phyloP scores from a whole-genome alignment of 2,113 vertebrate species.

The Pseudopipra pipra region DNA sequence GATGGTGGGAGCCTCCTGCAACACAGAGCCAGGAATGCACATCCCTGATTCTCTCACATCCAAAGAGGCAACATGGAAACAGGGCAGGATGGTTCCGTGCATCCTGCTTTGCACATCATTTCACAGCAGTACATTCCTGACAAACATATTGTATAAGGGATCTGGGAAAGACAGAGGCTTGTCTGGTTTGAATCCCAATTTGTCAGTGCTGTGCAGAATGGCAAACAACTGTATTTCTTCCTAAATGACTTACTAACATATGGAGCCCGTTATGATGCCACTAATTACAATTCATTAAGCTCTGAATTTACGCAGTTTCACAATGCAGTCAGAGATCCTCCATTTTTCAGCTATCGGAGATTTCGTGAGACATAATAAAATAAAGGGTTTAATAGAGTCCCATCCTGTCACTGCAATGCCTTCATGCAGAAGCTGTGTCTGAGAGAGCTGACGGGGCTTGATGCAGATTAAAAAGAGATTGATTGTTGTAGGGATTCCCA shows the following conservation, averaged over 20 bases:
- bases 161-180: slow-evolving; percentile 8
- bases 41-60: background rate
- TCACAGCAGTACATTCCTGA: background rate
- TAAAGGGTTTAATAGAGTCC: background rate
- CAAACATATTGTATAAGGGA: slow-evolving; percentile 5
- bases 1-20: background rate
- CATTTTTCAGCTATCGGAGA: background rate
- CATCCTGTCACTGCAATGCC: background rate
- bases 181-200: slow-evolving; percentile 53
- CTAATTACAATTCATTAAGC: slow-evolving; percentile 66
- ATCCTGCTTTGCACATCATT: background rate
- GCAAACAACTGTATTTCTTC: slow-evolving; percentile 30
- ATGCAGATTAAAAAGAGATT: background rate
- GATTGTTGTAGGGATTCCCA: background rate
- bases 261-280: slow-evolving; percentile 15
- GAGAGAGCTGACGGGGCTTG: background rate
- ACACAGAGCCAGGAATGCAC: background rate
- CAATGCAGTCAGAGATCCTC: background rate
- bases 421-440: background rate
- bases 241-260: slow-evolving; percentile 30
- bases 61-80: background rate
- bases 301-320: slow-evolving; percentile 46
- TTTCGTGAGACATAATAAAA: slow-evolving; percentile 6
- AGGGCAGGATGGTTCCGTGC: background rate
- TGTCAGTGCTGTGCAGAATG: slow-evolving; percentile 35